Conservation (phyloP, 2,888 invertebrate species). For the Cabera pusaria region DNA sequence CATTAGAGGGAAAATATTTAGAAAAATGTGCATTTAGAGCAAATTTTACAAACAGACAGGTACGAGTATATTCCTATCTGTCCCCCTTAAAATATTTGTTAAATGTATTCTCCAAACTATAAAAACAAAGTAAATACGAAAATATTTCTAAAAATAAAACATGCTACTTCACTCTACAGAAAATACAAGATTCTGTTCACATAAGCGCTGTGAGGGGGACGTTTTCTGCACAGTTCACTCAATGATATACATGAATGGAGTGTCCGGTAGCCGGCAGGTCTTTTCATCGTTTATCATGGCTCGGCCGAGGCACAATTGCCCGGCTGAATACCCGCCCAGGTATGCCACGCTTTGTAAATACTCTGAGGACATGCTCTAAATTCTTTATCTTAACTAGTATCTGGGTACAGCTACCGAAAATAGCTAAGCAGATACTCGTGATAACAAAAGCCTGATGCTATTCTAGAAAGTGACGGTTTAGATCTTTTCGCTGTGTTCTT, state of each 20-base stretch:
- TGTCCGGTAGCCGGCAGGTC: conserved; percentile 58
- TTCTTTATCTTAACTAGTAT: conserved; percentile 6
- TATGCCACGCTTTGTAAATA: conserved; percentile 41
- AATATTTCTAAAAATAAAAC: too few species aligned
- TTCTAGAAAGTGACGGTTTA: too few species aligned
- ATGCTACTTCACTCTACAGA: conserved; percentile 1
- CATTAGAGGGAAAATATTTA: too few species aligned
- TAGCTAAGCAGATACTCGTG: too few species aligned
- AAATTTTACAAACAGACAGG: too few species aligned
- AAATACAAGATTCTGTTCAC: conserved; percentile 3
- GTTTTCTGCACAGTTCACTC: conserved; percentile 62
- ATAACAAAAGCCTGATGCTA: too few species aligned
- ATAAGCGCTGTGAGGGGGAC: conserved; percentile 14
- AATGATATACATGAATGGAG: conserved; percentile 72
- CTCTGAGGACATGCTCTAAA: conserved; percentile 13
- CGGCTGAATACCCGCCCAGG: conserved; percentile 52
- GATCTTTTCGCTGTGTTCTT: too few species aligned
- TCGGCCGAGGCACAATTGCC: conserved; percentile 60
- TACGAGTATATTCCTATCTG: too few species aligned
- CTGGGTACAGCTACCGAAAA: neutral
- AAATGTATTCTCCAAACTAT: too few species aligned
- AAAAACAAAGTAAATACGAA: too few species aligned
- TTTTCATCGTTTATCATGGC: conserved; percentile 70
- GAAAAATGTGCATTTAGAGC: too few species aligned
- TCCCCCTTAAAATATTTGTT: too few species aligned